These are phyloP conservation scores for Gibbula magus DNA, from an alignment of 2,888 invertebrate genomes.

Conservation along the genomic window DNA sequence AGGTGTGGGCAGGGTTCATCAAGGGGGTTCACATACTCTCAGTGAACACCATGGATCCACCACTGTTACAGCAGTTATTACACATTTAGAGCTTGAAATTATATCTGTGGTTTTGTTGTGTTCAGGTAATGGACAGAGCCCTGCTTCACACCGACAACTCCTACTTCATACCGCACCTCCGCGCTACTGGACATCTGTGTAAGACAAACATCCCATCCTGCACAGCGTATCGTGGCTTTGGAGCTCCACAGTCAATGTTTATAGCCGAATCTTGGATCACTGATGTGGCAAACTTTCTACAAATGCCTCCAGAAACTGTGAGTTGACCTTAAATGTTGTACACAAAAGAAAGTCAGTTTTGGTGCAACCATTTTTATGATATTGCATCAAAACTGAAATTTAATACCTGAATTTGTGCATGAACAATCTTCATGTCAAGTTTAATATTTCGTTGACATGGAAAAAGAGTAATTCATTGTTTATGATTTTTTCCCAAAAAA, in stretches of 20 bases:
- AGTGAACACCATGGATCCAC: too few relatives aligned
- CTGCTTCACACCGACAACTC: constrained; percentile 83
- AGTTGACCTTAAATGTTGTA: constrained; percentile 55
- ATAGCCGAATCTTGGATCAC: constrained; percentile 57
- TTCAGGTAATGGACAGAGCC: constrained; percentile 87
- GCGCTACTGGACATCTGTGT: constrained; percentile 82
- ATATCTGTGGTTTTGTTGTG: constrained; percentile 81
- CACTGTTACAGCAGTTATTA: background rate
- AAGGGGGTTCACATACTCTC: too few relatives aligned
- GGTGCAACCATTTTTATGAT: too few relatives aligned
- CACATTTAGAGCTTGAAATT: constrained; percentile 62
- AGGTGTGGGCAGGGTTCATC: too few relatives aligned
- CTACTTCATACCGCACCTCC: constrained; percentile 85
- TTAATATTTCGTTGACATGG: too few relatives aligned
- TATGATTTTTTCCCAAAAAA: background rate
- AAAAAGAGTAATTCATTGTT: constrained; percentile 48
- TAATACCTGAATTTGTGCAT: too few relatives aligned
- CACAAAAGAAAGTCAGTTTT: too few relatives aligned
- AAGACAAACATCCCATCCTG: constrained; percentile 93
- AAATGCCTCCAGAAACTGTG: constrained; percentile 82
- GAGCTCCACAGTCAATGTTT: constrained; percentile 63
- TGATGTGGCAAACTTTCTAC: constrained; percentile 81
- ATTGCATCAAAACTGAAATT: too few relatives aligned
- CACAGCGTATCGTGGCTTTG: constrained; percentile 86
- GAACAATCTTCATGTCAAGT: too few relatives aligned